Evolutionary conservation across 2,113 vertebrate species (phyloP).

Genomic region (Cyprinodon variegatus): DNA sequence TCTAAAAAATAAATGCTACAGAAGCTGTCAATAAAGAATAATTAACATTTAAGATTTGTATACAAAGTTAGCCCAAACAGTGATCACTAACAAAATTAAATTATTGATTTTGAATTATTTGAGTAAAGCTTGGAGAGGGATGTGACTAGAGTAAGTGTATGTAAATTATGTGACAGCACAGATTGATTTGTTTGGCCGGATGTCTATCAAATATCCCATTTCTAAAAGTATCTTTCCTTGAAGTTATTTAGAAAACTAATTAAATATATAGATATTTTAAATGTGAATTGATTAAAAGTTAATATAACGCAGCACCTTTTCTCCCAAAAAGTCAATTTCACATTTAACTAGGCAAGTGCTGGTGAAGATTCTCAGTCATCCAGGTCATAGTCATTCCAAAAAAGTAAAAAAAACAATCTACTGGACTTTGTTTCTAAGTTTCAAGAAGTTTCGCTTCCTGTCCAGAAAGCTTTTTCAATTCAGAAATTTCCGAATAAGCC

Average conservation of each 20-base stretch:
- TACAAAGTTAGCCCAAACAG: not conserved
- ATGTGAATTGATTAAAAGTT: constrained; percentile 40
- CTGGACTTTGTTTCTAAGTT: no score
- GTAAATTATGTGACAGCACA: constrained; percentile 12
- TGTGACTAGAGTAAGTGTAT: constrained; percentile 10
- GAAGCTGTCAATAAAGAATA: not conserved
- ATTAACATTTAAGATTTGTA: not conserved
- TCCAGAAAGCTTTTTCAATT: no score
- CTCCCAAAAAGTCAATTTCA: constrained; percentile 38
- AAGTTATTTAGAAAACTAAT: constrained; percentile 20
- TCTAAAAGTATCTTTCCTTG: not conserved
- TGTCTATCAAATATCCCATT: constrained; percentile 2
- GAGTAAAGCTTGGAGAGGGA: constrained; percentile 1
- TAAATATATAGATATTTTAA: constrained; percentile 42
- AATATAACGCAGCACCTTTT: constrained; percentile 22
- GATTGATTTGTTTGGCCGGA: constrained; percentile 24
- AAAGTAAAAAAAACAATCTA: no score
- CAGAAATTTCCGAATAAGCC: no score
- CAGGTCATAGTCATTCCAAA: no score
- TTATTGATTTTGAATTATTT: not conserved
- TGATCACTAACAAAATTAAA: not conserved
- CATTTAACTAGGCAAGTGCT: constrained; percentile 25
- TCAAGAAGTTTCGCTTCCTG: no score
- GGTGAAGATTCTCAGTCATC: no score
- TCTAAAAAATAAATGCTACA: not conserved